Base-by-base conservation (phyloP, 2,797 vertebrate species). In the Sebastes hubbsi region DNA sequence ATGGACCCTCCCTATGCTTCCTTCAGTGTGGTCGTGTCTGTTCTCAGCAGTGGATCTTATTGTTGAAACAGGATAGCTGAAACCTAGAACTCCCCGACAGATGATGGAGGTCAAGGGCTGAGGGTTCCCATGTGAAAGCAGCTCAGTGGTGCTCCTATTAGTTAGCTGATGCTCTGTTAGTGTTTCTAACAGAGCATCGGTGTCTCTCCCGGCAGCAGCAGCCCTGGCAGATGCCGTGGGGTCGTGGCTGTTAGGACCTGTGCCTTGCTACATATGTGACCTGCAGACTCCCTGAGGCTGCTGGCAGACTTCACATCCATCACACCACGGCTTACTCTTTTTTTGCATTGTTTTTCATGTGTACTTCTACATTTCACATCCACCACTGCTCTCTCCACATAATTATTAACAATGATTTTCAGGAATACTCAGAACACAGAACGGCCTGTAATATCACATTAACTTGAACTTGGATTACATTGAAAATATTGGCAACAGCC, bases 51-150 rank as follows among this genome's bases (percentile, higher is more conserved):
- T 75, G 65, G 27, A 72, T 70, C 69, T 75, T 63, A 71, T 74
- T 36, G 6, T 14, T 87, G 90, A 88, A 92, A 91, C 64, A 63
- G 22, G 77, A 92, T 87, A 78, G 62, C 24, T 89, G 88, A 89
- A 90, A 88, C 75, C 32, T 16, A 77, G 62, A 66, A 34, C 77
- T 64, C 38, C 32, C 69, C 5, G 54, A 87, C 88, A 91, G 89
- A 93, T 91, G 89, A 83, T 78, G 75, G 85, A 87, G 90, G 92
- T 90, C 89, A 90, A 89, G 85, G 86, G 82, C 78, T 66, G 34
- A 77, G 22, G 38, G 59, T 88, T 85, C 91, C 75, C 82, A 77
- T 81, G 82, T 83, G 88, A 75, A 84, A 88, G 62, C 24, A 52
- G 72, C 42, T 61, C 49, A 64, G 36, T 1, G 38, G 18, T 9